Evolutionary conservation across 2,113 vertebrate genomes (phyloP).

Genomic region (Carassius carassius): DNA sequence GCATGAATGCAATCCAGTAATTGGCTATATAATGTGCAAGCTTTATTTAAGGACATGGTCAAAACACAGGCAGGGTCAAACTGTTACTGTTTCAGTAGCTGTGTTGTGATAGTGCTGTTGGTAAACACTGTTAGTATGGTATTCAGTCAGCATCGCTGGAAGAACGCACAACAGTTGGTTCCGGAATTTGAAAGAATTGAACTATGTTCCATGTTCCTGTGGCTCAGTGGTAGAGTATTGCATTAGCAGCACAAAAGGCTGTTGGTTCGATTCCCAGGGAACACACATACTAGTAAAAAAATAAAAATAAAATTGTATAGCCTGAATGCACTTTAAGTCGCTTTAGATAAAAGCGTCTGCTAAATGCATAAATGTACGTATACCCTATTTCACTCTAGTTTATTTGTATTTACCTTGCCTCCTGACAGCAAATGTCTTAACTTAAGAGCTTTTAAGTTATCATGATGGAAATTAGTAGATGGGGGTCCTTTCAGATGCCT

Average conservation of each 20-base stretch:
- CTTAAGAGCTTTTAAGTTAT: constrained; percentile 20
- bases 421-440: constrained; percentile 59
- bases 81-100: too few relatives aligned
- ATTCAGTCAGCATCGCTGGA: neutral
- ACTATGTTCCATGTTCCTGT: too few relatives aligned
- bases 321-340: too few relatives aligned
- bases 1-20: neutral
- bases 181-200: neutral
- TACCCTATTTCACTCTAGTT: neutral
- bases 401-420: constrained; percentile 67
- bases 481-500: constrained; percentile 60
- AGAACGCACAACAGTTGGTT: neutral
- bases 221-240: too few relatives aligned
- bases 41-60: too few relatives aligned
- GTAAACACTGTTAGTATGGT: neutral
- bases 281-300: too few relatives aligned
- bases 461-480: constrained; percentile 69
- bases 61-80: too few relatives aligned
- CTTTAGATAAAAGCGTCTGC: too few relatives aligned
- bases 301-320: too few relatives aligned
- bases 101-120: neutral
- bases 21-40: neutral
- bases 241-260: too few relatives aligned
- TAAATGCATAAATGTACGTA: too few relatives aligned
- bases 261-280: too few relatives aligned